Evolutionary conservation across 2,888 invertebrate genomes (phyloP), one percentile per base, ranked within the genome.

Genomic region (Lasioglossum malachurum): DNA sequence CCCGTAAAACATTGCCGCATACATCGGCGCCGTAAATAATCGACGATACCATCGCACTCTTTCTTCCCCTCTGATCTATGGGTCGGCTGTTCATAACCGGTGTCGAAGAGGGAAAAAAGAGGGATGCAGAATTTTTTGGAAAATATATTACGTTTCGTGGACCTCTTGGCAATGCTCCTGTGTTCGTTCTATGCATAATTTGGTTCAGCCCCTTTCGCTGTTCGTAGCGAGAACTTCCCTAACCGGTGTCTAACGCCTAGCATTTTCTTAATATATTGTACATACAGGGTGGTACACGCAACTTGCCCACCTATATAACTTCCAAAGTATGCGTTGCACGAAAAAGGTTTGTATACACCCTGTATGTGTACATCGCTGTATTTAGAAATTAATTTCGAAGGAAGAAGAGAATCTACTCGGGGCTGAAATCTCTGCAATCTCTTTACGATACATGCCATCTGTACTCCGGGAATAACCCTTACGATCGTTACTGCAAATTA

Each of bases 1-100:
- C 78, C 79, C 71, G 64, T 83, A 53, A 80, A 80, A 69, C 80
- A 75, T 83, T 73, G 67, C 77, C 35, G 16, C 69, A 14, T n/a
- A 46, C 35, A 27, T 67, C 35, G 10, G 10, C 35, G 10, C 44
- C 81, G 35, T 78, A 72, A 81, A 77, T 80, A 78, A 80, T 80
- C 60, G 71, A 80, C 73, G 49, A 72, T 74, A 53, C 71, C n/a
- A 19, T 60, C 67, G 16, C 4, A 31, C 8, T 41, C n/a, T 53
- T 46, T 78, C 77, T 71, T 69, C 73, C 57, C 19, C 14, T 57
- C 38, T 72, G 69, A 69, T 69, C 69, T 69, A 69, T 69, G n/a
- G 69, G 38, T 8, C 12, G 69, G 69, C 69, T 38, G 69, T 69
- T 69, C 69, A 69, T 69, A 69, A 69, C 69, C 69, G 60, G 38